Conservation (phyloP, 2,888 invertebrate genomes). For the Brenthis hecate region DNA sequence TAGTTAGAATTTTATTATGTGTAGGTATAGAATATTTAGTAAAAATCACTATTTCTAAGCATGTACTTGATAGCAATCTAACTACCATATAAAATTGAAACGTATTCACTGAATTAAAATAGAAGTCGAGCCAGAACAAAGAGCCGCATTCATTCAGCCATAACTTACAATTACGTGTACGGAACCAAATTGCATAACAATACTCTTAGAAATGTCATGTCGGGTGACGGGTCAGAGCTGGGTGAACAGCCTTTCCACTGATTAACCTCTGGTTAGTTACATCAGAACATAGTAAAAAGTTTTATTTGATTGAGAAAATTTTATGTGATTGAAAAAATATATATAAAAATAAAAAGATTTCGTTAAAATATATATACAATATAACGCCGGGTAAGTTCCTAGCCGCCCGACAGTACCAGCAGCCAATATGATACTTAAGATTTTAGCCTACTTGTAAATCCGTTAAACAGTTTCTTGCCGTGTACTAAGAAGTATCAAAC, state of each 20-base stretch:
- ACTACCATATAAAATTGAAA: background rate
- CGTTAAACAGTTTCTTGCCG: too few species aligned
- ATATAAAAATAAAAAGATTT: too few species aligned
- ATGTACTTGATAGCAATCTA: constrained; percentile 5
- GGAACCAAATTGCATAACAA: constrained; percentile 26
- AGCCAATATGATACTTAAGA: too few species aligned
- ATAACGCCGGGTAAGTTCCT: too few species aligned
- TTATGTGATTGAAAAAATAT: too few species aligned
- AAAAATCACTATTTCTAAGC: constrained; percentile 16
- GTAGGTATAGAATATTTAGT: too few species aligned
- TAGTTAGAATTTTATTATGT: too few species aligned
- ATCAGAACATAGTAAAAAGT: background rate
- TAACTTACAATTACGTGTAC: constrained; percentile 23
- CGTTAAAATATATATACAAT: too few species aligned
- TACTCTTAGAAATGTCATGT: constrained; percentile 1
- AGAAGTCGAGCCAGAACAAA: background rate
- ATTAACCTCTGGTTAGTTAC: background rate
- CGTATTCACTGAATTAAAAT: background rate
- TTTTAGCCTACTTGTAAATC: too few species aligned
- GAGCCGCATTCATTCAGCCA: constrained; percentile 13
- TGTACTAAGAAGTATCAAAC: too few species aligned
- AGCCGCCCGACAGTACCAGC: too few species aligned
- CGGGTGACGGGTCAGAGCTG: background rate
- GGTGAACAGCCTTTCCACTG: background rate
- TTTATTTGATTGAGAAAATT: background rate